Evolutionary conservation across 2,888 invertebrate species (phyloP).

Genomic region (Argynnis bischoffii): DNA sequence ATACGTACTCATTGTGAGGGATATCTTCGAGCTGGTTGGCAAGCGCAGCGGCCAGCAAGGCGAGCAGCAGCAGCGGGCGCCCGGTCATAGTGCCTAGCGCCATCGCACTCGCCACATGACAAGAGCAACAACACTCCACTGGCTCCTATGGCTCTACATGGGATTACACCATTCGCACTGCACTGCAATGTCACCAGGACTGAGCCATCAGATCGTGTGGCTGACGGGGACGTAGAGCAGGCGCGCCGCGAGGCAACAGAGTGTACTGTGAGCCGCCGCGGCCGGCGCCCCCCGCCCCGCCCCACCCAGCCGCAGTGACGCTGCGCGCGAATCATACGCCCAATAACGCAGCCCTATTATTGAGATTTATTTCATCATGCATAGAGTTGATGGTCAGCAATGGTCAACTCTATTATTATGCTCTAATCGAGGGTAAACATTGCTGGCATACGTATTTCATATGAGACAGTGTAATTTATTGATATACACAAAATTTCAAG

Average conservation of each 20-base stretch:
- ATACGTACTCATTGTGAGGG: conserved; percentile 93
- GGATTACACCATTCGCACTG: conserved; percentile 61
- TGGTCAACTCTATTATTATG: conserved; percentile 43
- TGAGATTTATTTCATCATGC: conserved; percentile 76
- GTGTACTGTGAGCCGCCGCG: conserved; percentile 56
- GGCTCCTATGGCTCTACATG: conserved; percentile 52
- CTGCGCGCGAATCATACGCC: conserved; percentile 80
- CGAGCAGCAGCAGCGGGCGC: conserved; percentile 62
- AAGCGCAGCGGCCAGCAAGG: conserved; percentile 66
- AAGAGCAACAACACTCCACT: conserved; percentile 63
- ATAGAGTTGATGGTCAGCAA: conserved; percentile 65
- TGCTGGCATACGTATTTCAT: not conserved
- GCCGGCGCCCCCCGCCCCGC: conserved; percentile 50
- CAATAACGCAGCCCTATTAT: conserved; percentile 79
- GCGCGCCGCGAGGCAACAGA: conserved; percentile 61
- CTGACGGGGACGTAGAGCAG: conserved; percentile 57
- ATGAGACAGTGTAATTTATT: not conserved
- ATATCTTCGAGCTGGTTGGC: conserved; percentile 94
- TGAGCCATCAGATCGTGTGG: conserved; percentile 64
- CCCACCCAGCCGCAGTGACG: conserved; percentile 73
- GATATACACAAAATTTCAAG: not conserved
- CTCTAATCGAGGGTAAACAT: conserved; percentile 19
- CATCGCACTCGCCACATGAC: conserved; percentile 74
- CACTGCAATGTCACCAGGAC: conserved; percentile 61
- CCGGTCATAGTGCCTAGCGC: conserved; percentile 65